Evolutionary conservation across 2,888 invertebrate genomes (phyloP).

Genomic region (Ditula angustiorana): DNA sequence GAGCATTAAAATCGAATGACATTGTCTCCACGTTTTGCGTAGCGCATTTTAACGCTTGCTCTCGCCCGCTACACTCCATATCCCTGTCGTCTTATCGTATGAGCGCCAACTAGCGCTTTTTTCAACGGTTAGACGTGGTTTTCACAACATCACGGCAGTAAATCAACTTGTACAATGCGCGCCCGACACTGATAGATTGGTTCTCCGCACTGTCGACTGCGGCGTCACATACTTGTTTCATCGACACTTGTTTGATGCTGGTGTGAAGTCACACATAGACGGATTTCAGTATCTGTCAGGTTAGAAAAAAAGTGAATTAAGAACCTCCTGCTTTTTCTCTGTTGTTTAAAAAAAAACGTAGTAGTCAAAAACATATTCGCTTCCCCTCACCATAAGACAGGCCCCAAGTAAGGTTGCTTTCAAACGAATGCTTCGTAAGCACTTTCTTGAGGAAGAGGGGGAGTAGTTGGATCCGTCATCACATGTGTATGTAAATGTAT

Average conservation of each 20-base stretch:
- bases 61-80: not conserved
- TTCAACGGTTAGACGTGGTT: slow-evolving; percentile 18
- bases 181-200: slow-evolving; percentile 59
- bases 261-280: not conserved
- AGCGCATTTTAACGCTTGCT: not conserved
- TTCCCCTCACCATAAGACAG: too few species aligned
- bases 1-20: too few species aligned
- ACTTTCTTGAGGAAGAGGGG: too few species aligned
- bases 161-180: slow-evolving; percentile 56
- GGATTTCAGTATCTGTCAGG: not conserved
- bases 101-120: slow-evolving; percentile 4
- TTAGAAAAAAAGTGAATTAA: too few species aligned
- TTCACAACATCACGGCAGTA: slow-evolving; percentile 45
- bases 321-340: too few species aligned
- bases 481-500: too few species aligned
- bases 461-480: too few species aligned
- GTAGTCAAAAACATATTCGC: too few species aligned
- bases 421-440: too few species aligned
- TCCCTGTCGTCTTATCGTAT: slow-evolving; percentile 13
- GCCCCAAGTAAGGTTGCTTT: too few species aligned
- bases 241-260: not conserved
- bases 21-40: too few species aligned
- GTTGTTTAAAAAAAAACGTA: too few species aligned
- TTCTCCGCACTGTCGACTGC: slow-evolving; percentile 39
- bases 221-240: slow-evolving; percentile 1